Evolutionary conservation across 2,888 invertebrate species (phyloP).

Genomic region (Cinara cedri): DNA sequence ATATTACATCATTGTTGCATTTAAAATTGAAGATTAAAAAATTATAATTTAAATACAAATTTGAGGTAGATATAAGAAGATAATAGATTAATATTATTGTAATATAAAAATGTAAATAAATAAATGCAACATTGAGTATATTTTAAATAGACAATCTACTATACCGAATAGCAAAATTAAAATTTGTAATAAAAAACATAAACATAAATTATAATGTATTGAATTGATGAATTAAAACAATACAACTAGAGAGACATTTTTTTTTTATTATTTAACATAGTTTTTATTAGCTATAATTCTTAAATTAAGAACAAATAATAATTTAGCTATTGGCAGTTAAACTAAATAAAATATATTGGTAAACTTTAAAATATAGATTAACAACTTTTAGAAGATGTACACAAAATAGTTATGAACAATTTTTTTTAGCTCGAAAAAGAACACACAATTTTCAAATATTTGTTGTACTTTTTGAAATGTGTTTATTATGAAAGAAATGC

Average conservation of each 20-base stretch:
- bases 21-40: slow-evolving; percentile 19
- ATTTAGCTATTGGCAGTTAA: slow-evolving; percentile 27
- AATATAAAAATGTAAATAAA: no score
- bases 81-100: no score
- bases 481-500: not conserved
- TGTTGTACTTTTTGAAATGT: not conserved
- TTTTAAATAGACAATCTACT: not conserved
- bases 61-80: no score
- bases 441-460: not conserved
- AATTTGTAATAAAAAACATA: not conserved
- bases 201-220: not conserved
- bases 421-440: not conserved
- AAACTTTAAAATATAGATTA: not conserved
- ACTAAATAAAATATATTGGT: slow-evolving; percentile 47
- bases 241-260: not conserved
- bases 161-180: slow-evolving; percentile 28
- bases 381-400: not conserved
- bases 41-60: not conserved
- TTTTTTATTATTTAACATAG: not conserved
- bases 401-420: not conserved
- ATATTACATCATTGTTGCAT: slow-evolving; percentile 37
- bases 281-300: not conserved
- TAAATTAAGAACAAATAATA: slow-evolving; percentile 13
- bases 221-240: not conserved
- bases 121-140: slow-evolving; percentile 36